Percentiles rank a stretch among this genome's conserved stretches.
phyloP scores from a whole-genome alignment of 2,797 vertebrate genomes.

The Champsocephalus gunnari region DNA sequence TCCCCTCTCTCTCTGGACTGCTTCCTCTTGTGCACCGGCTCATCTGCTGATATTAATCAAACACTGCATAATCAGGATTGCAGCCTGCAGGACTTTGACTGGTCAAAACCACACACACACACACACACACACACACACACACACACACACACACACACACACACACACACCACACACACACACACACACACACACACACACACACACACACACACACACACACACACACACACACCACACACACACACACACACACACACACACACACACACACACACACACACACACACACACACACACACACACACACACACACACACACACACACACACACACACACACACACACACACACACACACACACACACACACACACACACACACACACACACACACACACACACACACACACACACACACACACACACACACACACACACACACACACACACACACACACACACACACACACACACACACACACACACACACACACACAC shows the following conservation, averaged over 20 bases:
- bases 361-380: constrained; percentile 1
- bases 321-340: neutral
- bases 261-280: neutral
- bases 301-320: constrained; percentile 16
- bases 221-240: too few species aligned
- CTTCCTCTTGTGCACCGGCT: constrained; percentile 61
- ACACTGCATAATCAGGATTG: constrained; percentile 75
- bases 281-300: constrained; percentile 13
- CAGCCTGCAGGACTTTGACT: constrained; percentile 63
- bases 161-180: neutral
- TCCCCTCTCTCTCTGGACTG: constrained; percentile 8
- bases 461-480: too few species aligned
- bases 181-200: neutral
- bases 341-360: constrained; percentile 17
- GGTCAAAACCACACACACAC: constrained; percentile 33
- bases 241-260: too few species aligned
- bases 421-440: too few species aligned
- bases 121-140: too few species aligned
- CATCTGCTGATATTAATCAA: constrained; percentile 76
- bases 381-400: constrained; percentile 4
- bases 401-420: too few species aligned
- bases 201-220: too few species aligned
- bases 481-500: constrained; percentile 3
- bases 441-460: too few species aligned
- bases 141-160: constrained; percentile 3